These are phyloP conservation scores for Forbesichthys agassizii DNA, from an alignment of 2,113 vertebrate species.

Conservation along the genomic window DNA sequence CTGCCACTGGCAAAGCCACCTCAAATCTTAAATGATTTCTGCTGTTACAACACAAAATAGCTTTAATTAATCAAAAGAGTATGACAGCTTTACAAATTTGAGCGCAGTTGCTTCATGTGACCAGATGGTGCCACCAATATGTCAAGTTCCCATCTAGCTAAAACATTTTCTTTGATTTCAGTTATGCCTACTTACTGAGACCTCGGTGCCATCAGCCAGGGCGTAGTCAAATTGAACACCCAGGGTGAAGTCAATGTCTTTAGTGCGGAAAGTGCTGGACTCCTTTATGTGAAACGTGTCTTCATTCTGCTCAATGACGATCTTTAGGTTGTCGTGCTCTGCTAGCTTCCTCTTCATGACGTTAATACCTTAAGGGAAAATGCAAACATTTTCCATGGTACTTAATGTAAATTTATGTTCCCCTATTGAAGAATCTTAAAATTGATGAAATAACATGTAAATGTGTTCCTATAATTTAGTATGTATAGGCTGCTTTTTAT, in stretches of 20 bases:
- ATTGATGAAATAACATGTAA: too few species aligned
- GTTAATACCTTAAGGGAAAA: conserved; percentile 78
- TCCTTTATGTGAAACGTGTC: conserved; percentile 87
- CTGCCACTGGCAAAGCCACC: too few species aligned
- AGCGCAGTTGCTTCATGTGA: neutral
- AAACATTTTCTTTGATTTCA: neutral
- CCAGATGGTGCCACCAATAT: too few species aligned
- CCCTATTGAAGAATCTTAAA: too few species aligned
- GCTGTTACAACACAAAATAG: too few species aligned
- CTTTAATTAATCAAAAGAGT: too few species aligned
- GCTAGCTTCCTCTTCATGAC: conserved; percentile 87
- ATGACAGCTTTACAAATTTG: too few species aligned
- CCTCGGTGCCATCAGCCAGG: conserved; percentile 88
- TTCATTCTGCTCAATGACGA: conserved; percentile 84
- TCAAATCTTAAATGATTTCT: too few species aligned
- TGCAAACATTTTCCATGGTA: neutral
- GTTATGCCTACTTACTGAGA: conserved; percentile 75
- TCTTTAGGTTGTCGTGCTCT: conserved; percentile 86
- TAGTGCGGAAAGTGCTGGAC: conserved; percentile 83
- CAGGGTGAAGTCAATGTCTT: conserved; percentile 85
- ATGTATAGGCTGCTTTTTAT: neutral
- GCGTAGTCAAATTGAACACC: conserved; percentile 81
- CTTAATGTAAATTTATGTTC: neutral
- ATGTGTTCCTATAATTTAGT: too few species aligned
- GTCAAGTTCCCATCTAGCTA: neutral